These are phyloP conservation scores for Artibeus lituratus DNA, from an alignment of 2,797 vertebrate genomes.

Conservation along the genomic window DNA sequence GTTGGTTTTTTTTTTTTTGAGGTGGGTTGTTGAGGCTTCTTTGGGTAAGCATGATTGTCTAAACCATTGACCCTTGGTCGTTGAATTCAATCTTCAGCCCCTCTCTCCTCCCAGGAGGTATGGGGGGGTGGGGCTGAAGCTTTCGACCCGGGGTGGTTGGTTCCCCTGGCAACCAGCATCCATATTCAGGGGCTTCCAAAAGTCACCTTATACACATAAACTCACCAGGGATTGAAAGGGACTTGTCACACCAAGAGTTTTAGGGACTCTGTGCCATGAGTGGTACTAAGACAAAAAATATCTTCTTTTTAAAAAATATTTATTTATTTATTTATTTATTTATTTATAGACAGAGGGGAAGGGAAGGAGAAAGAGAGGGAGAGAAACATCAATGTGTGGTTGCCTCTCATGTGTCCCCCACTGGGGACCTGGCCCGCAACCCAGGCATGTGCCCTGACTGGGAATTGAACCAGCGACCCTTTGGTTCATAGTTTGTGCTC, in stretches of 20 bases:
- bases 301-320: no score
- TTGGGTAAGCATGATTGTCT: not conserved
- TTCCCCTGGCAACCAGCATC: not conserved
- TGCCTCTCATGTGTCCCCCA: no score
- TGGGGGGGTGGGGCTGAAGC: not conserved
- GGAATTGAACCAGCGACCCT: no score
- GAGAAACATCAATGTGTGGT: no score
- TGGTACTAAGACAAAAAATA: not conserved
- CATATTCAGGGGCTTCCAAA: not conserved
- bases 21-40: not conserved
- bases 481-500: no score
- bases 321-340: no score
- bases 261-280: not conserved
- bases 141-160: not conserved
- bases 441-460: no score
- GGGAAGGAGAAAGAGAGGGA: no score
- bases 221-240: not conserved
- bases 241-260: not conserved
- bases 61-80: not conserved
- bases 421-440: no score
- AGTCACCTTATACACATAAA: not conserved
- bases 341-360: no score
- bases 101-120: not conserved
- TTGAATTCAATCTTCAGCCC: not conserved
- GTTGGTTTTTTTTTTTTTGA: not conserved